A percentile compares a stretch with the other conserved stretches of the same genome.
phyloP scores from a whole-genome alignment of 2,113 vertebrate genomes.

The Tragelaphus buxtoni region DNA sequence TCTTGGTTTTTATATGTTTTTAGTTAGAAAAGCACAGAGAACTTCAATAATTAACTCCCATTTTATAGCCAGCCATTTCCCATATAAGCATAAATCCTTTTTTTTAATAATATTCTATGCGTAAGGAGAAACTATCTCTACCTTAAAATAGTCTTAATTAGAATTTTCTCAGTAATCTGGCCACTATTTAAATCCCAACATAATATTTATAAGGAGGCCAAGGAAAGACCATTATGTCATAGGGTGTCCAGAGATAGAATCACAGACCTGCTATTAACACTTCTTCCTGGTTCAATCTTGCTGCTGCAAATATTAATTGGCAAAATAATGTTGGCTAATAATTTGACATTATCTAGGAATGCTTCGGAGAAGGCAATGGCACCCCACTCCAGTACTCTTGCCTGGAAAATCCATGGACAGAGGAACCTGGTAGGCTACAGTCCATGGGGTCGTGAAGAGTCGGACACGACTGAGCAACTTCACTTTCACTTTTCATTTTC shows the following conservation, averaged over 20 bases:
- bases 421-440: too few relatives aligned
- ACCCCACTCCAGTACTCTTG: too few relatives aligned
- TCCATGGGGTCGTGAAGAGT: too few relatives aligned
- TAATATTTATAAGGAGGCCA: neutral
- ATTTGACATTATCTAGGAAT: too few relatives aligned
- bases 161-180: neutral
- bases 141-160: neutral
- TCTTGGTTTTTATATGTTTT: neutral
- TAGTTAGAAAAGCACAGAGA: neutral
- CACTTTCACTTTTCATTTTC: too few relatives aligned
- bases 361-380: too few relatives aligned
- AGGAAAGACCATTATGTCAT: neutral
- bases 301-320: too few relatives aligned
- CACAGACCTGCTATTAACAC: neutral
- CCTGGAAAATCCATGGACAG: too few relatives aligned
- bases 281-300: too few relatives aligned
- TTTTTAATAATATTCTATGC: neutral
- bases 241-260: neutral
- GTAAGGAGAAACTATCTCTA: neutral
- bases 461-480: too few relatives aligned
- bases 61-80: neutral
- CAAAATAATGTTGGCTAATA: too few relatives aligned
- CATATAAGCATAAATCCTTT: neutral
- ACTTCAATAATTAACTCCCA: neutral
- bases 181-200: neutral